A percentile compares a stretch with the other conserved stretches of the same genome.
Evolutionary conservation across 2,888 invertebrate species (phyloP).

Genomic region (Dasypolia templi): DNA sequence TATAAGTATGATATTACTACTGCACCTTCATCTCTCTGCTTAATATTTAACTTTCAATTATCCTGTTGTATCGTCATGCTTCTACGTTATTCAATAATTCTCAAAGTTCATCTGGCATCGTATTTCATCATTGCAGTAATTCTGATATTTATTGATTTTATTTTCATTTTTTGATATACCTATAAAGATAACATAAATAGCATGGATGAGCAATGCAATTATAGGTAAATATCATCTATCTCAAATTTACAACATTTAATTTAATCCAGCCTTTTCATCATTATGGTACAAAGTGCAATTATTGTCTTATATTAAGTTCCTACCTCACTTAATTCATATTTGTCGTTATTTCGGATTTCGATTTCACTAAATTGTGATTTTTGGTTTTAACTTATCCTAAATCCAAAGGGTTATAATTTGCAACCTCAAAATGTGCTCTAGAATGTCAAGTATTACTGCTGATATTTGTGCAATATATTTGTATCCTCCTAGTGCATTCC

Average conservation of each 20-base stretch:
- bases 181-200: background rate
- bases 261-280: background rate
- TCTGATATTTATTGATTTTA: background rate
- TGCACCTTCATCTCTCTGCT: background rate
- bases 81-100: background rate
- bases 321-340: background rate
- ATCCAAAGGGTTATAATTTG: background rate
- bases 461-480: conserved; percentile 33
- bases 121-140: too few relatives aligned
- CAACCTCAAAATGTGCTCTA: background rate
- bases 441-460: conserved; percentile 30
- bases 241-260: background rate
- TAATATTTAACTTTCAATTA: background rate
- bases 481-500: background rate
- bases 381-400: background rate
- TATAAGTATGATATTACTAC: background rate
- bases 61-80: background rate
- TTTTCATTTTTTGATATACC: background rate
- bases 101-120: background rate
- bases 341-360: background rate
- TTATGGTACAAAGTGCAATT: background rate
- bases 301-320: background rate
- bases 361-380: background rate
- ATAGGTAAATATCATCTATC: too few relatives aligned
- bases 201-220: background rate